Percentiles rank a stretch among this genome's conserved stretches.
phyloP scores from a whole-genome alignment of 2,888 invertebrate species.

The Junonia oenone region DNA sequence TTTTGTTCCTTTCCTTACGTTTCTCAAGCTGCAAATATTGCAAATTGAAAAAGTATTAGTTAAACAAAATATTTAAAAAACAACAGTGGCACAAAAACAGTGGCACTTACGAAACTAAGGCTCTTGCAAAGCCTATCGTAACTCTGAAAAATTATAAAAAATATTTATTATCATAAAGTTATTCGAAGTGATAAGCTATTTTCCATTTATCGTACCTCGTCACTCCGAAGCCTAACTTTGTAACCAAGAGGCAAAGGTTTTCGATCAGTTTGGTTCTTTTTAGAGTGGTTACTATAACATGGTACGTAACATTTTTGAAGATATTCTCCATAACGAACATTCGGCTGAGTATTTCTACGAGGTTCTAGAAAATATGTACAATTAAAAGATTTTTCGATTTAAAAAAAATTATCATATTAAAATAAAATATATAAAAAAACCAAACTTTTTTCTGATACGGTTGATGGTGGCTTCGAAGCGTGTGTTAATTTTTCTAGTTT shows the following conservation, averaged over 20 bases:
- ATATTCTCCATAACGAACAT: slow-evolving; percentile 53
- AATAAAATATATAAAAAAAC: neutral
- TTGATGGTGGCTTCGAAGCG: slow-evolving; percentile 30
- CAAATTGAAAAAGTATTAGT: neutral
- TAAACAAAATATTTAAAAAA: neutral
- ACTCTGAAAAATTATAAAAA: slow-evolving; percentile 64
- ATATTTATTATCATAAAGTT: too few species aligned
- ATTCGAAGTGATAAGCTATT: too few species aligned
- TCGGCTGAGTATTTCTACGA: slow-evolving; percentile 43
- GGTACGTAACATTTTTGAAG: slow-evolving; percentile 49
- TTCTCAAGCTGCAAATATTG: slow-evolving; percentile 43
- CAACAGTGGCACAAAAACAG: neutral
- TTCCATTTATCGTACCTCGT: too few species aligned
- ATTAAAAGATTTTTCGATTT: neutral
- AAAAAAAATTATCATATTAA: neutral
- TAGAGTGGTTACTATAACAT: slow-evolving; percentile 38
- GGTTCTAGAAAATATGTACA: slow-evolving; percentile 37
- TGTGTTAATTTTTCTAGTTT: slow-evolving; percentile 45
- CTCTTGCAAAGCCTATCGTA: slow-evolving; percentile 47
- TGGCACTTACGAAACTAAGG: slow-evolving; percentile 48
- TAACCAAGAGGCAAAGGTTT: slow-evolving; percentile 45
- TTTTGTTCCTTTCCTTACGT: slow-evolving; percentile 54
- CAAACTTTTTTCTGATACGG: slow-evolving; percentile 38
- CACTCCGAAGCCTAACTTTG: slow-evolving; percentile 50
- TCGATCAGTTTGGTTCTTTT: slow-evolving; percentile 28